Conservation (phyloP, 2,888 invertebrate species). For the Syritta pipiens region DNA sequence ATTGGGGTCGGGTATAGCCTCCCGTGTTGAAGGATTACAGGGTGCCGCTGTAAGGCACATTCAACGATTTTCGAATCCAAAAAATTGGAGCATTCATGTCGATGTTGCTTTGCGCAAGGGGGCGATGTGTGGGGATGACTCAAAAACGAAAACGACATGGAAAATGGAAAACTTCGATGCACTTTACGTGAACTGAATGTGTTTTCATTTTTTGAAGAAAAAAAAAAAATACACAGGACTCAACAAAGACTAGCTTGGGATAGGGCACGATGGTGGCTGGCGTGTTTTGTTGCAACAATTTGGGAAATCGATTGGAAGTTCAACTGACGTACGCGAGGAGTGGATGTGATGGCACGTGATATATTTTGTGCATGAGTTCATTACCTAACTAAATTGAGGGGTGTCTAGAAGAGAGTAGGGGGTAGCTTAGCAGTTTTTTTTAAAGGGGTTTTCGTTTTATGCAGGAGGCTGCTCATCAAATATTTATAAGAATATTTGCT, state of each 20-base stretch:
- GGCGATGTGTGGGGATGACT: neutral
- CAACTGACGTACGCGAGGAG: constrained; percentile 34
- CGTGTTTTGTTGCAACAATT: constrained; percentile 40
- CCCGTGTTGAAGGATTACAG: constrained; percentile 24
- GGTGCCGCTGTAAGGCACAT: neutral
- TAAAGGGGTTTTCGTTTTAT: neutral
- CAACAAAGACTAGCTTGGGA: too few relatives aligned
- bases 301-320: constrained; percentile 59
- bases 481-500: constrained; percentile 18
- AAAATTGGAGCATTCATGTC: constrained; percentile 48
- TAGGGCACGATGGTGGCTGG: too few relatives aligned
- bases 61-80: constrained; percentile 16
- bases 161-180: constrained; percentile 43
- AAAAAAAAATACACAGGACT: neutral
- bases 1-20: constrained; percentile 12
- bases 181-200: constrained; percentile 54
- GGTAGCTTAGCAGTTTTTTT: neutral
- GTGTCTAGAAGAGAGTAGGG: neutral
- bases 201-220: neutral
- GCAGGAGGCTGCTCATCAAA: constrained; percentile 8
- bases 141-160: constrained; percentile 3
- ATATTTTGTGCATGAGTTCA: constrained; percentile 56
- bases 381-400: constrained; percentile 33
- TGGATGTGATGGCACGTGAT: constrained; percentile 51
- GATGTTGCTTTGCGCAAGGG: constrained; percentile 5